Base-by-base conservation (phyloP, 2,113 vertebrate species). In the Pachycephala philippinensis region DNA sequence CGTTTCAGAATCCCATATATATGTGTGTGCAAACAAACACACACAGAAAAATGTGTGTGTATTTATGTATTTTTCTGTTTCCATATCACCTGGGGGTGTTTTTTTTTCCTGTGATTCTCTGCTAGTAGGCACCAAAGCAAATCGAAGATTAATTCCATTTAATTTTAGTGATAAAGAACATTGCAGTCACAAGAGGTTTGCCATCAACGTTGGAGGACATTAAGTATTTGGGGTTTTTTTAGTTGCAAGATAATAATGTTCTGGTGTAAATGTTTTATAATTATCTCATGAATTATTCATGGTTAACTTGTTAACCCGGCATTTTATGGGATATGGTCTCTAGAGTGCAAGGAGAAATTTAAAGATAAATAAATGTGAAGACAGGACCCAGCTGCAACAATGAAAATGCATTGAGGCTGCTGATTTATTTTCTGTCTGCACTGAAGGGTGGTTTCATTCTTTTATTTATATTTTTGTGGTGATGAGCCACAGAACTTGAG, bases 201-300 rank as follows among this genome's bases (percentile, higher is more conserved):
- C 81, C 93, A 89, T 93, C 65, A 90, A 0, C 27, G 10, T 76
- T 91, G 84, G 71, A 96, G 72, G 95, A 89, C 65, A 44, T 91
- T 81, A 96, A 94, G 68, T 78, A 89, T 97, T 94, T 90, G 79
- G n/a, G 4, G 0, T 26, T 80, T 72, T 89, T 93, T 91, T 54
- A 60, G 71, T 91, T 88, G 86, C 82, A 91, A 88, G 50, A 95
- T 82, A 95, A 96, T 96, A 96, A 95, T 88, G 93, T 91, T 93
- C 87, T 93, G 65, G 66, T 93, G 84, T 96, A 95, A 97, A 97
- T 97, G 94, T 97, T 97, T 97, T 95, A 97, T 97, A 97, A 97
- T 97, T 94, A 86, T 44, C 75, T 97, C 76, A 97, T 97, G 88
- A 93, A 97, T 97, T 97, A 97, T 97, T 97, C 95, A 97, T 83